Evolutionary conservation across 1,140 invertebrate genomes (phyloP), one percentile per base, ranked within the genome.

Genomic region (Achatina immaculata): DNA sequence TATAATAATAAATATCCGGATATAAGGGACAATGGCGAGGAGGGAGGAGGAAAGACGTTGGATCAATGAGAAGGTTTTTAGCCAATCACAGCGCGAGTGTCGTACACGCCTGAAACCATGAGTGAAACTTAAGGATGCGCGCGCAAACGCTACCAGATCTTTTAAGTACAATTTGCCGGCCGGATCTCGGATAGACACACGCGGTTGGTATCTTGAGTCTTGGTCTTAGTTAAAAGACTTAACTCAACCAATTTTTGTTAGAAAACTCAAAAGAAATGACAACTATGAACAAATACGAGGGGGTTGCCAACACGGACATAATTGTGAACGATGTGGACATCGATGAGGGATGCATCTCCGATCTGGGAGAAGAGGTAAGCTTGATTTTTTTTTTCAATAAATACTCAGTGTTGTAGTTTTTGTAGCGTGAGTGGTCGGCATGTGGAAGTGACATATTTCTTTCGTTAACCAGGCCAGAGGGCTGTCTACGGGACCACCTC

Each of bases 361-460:
- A 62, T 62, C 31, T 62, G 28, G 31, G 31, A 7, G 58, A 62
- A 62, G 58, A 62, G 58, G 58, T 62, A 62, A 62, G 58, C 0
- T 62, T 31, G 7, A n/a, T 11, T 62, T 34, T 62, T 2, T 62
- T 14, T 14, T 31, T 62, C 1, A 19, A 9, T 48, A 48, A 48
- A n/a, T n/a, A n/a, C n/a, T n/a, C n/a, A n/a, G n/a, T n/a, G n/a
- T 28, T 16, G 31, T 62, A 19, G 6, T 62, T 62, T 31, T 31
- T 62, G 6, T 55, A 55, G 68, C 68, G 68, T 71, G 68, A 71
- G 68, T 73, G 69, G 73, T 68, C 31, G 62, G 58, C 42, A 78
- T 68, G 62, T 66, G 76, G 76, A 78, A 78, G 76, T 78, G 62
- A 78, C 76, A 24, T 40, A 66, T 36, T 78, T 78, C 76, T 78